Evolutionary conservation across 1,140 invertebrate species (phyloP).

Genomic region (Brevipalpus yothersi): DNA sequence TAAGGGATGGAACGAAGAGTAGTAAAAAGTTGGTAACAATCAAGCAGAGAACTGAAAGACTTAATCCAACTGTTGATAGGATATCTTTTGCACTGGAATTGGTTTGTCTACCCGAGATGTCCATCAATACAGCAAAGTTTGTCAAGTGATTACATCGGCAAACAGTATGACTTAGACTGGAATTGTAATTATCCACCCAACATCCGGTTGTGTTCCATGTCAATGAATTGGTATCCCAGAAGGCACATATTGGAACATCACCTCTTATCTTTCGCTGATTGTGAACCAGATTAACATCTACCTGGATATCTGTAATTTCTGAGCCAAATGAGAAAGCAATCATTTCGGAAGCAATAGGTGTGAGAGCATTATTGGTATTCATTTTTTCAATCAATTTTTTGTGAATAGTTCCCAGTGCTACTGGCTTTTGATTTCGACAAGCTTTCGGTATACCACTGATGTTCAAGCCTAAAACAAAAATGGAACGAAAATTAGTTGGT

Average conservation of each 20-base stretch:
- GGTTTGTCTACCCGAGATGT: constrained; percentile 19
- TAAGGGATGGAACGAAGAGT: neutral
- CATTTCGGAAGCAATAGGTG: neutral
- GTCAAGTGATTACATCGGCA: constrained; percentile 26
- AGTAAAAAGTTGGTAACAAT: constrained; percentile 7
- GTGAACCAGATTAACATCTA: constrained; percentile 19
- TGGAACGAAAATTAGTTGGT: neutral
- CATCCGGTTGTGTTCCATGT: constrained; percentile 5
- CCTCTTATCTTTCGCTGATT: constrained; percentile 2
- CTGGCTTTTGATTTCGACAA: neutral
- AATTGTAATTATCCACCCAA: neutral
- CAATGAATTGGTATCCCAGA: neutral
- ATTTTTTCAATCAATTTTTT: neutral
- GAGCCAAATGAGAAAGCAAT: neutral
- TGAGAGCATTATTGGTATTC: neutral
- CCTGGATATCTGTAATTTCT: neutral
- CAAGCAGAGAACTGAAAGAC: constrained; percentile 5
- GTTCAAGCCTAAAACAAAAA: neutral
- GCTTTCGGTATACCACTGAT: neutral
- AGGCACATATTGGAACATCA: constrained; percentile 1
- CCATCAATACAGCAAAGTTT: constrained; percentile 37
- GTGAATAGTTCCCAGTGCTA: neutral
- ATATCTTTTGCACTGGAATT: constrained; percentile 3
- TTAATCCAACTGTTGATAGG: constrained; percentile 8
- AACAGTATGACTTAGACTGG: constrained; percentile 10